Evolutionary conservation across 2,888 invertebrate species (phyloP).

Genomic region (Andrena fulva): DNA sequence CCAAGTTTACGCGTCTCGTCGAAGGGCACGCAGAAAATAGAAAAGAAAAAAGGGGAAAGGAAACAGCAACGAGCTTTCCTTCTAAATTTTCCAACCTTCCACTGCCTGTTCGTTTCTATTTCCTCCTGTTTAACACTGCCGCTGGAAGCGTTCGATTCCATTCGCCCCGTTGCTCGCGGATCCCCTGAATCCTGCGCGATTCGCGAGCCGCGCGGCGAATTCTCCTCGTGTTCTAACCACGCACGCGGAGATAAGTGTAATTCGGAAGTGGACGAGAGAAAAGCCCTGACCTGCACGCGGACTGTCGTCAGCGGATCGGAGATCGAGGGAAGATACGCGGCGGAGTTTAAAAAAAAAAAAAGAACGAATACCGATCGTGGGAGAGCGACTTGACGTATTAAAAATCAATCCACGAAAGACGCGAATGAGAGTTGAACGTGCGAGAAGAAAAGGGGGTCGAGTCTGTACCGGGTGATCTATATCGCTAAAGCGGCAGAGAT

Average conservation of each 20-base stretch:
- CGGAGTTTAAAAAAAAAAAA: background rate
- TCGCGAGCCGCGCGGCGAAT: background rate
- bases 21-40: background rate
- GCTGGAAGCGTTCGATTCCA: background rate
- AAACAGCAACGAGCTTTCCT: slow-evolving; percentile 50
- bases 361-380: background rate
- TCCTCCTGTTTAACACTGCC: background rate
- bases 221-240: background rate
- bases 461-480: no score
- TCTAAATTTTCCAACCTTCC: background rate
- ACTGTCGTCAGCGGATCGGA: background rate
- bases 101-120: slow-evolving; percentile 10
- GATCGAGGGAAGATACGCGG: slow-evolving; percentile 45
- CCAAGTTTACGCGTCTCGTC: slow-evolving; percentile 42
- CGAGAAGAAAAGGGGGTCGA: no score
- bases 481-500: no score
- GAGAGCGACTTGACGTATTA: background rate
- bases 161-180: background rate
- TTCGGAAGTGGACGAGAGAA: slow-evolving; percentile 15
- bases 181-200: background rate
- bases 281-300: background rate
- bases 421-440: no score
- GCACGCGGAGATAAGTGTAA: no score
- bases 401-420: no score
- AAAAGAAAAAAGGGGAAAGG: slow-evolving; percentile 44